These are phyloP conservation scores for Patiria pectinifera DNA, from an alignment of 53 echinoderm and acorn worm species.

Conservation along the genomic window DNA sequence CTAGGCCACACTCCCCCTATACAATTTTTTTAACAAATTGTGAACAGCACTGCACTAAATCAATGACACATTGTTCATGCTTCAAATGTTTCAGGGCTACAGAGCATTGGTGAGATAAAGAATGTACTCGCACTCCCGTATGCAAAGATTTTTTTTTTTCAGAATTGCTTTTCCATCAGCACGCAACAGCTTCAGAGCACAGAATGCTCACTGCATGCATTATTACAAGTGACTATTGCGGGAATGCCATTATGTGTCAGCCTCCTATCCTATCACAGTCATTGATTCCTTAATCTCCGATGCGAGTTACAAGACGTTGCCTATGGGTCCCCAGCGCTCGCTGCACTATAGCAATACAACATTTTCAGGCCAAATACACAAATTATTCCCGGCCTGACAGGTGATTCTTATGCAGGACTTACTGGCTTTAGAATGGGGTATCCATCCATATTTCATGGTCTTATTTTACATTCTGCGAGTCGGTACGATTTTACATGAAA, in stretches of 20 bases:
- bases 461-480: background rate
- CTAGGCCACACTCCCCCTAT: no score
- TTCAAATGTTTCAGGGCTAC: no score
- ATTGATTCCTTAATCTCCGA: background rate
- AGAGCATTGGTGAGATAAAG: no score
- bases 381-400: background rate
- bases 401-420: background rate
- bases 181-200: background rate
- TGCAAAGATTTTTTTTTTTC: no score
- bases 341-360: background rate
- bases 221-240: background rate
- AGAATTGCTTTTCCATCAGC: no score
- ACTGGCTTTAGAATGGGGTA: background rate
- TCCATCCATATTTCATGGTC: background rate
- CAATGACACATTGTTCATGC: no score
- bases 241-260: background rate
- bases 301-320: background rate
- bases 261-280: background rate
- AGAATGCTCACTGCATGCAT: background rate
- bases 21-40: no score
- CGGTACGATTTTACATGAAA: background rate
- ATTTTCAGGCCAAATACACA: background rate
- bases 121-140: no score
- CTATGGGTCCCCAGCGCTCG: background rate
- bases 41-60: no score